Evolutionary conservation across 2,113 vertebrate species (phyloP).

Genomic region (Acanthisitta chloris): DNA sequence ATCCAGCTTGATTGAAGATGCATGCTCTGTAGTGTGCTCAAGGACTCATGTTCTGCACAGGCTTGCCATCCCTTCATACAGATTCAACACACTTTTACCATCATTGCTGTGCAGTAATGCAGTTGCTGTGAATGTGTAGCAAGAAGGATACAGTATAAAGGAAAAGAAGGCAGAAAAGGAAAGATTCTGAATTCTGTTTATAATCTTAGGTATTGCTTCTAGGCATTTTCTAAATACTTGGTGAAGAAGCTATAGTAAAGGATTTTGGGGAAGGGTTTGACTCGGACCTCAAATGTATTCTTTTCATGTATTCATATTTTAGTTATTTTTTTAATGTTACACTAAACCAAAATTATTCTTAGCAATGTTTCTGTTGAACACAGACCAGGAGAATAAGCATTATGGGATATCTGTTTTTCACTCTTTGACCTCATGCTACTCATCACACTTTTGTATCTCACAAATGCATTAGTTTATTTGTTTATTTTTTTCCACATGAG

Average conservation of each 20-base stretch:
- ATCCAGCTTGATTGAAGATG: neutral
- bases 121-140: neutral
- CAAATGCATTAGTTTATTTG: neutral
- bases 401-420: neutral
- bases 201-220: neutral
- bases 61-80: neutral
- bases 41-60: neutral
- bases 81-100: neutral
- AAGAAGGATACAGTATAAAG: neutral
- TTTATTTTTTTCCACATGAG: fast-evolving
- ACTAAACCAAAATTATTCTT: neutral
- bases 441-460: neutral
- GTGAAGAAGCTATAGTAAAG: neutral
- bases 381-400: neutral
- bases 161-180: neutral
- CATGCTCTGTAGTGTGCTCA: neutral
- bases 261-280: neutral
- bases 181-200: neutral
- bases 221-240: neutral
- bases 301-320: neutral
- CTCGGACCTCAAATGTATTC: neutral
- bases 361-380: neutral
- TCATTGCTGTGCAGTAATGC: neutral
- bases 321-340: neutral
- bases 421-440: neutral